Evolutionary conservation across 2,888 invertebrate species (phyloP), one percentile per base, ranked within the genome.

Genomic region (Hylaea fasciaria): DNA sequence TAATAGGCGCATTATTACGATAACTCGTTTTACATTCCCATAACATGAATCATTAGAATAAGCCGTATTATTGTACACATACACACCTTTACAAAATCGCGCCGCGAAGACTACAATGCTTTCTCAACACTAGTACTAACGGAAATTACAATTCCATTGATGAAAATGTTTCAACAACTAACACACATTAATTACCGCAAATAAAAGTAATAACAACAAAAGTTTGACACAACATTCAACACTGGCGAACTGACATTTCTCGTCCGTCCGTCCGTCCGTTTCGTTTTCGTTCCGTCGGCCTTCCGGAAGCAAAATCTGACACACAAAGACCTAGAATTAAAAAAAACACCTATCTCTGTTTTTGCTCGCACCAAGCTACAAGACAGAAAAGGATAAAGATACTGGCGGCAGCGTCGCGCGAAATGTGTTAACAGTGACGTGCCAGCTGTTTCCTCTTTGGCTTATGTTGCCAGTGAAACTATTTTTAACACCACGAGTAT

Each of bases 141-240:
- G 63, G 55, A 63, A 66, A 77, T 77, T 69, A 80, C 66, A 77
- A 78, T 83, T 68, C 78, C 83, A 87, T 87, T 87, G 78, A 89
- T 78, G 76, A 86, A 81, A 79, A 62, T 70, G 58, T 65, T 72
- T 73, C 69, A 79, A 64, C 65, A 76, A 72, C 44, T 73, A 78
- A 65, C 69, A 72, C 68, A 80, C 70, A 72, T 73, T 78, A 83
- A 78, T 79, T 83, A 77, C 71, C 71, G 75, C 76, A 75, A 79
- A 79, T 76, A 78, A 73, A 82, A 78, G 80, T 81, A 85, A 82
- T 85, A 91, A 85, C 89, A 91, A 91, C 89, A 90, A 89, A 89
- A 89, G 82, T 89, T 82, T 89, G 89, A 90, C 90, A 88, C 83
- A 82, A 64, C 64, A 66, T 44, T 64, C 70, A 80, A 74, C 68